Evolutionary conservation across 2,113 vertebrate genomes (phyloP).

Genomic region (Conger conger): DNA sequence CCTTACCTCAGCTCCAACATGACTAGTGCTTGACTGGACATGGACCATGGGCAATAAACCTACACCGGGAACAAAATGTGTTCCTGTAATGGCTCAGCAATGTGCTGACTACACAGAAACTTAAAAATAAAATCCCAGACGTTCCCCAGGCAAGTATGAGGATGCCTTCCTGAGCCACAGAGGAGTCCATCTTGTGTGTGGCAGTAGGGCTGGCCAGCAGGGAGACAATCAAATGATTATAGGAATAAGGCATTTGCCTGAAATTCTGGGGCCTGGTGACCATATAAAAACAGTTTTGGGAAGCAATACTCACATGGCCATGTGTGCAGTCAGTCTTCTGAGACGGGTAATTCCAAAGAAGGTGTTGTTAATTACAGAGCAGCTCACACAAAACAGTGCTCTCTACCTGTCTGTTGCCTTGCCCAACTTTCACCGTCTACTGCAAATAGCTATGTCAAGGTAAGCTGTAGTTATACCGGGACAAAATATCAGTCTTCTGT

Average conservation of each 20-base stretch:
- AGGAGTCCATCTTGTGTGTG: not conserved
- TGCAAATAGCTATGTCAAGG: not conserved
- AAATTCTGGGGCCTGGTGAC: not conserved
- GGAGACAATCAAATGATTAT: not conserved
- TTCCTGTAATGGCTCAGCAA: not conserved
- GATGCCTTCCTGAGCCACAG: not conserved
- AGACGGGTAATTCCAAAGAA: not conserved
- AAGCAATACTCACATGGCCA: not conserved
- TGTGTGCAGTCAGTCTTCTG: not conserved
- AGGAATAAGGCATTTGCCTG: not conserved
- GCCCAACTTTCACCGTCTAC: not conserved
- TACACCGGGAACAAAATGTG: not conserved
- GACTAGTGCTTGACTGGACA: not conserved
- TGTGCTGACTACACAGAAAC: not conserved
- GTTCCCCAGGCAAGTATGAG: not conserved
- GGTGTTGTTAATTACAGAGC: slow-evolving; percentile 2
- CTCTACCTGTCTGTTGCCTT: not conserved
- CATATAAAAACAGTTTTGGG: not conserved
- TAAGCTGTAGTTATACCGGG: not conserved
- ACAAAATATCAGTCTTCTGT: not conserved
- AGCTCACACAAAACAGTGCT: slow-evolving; percentile 2
- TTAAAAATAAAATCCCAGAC: not conserved
- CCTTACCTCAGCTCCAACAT: not conserved
- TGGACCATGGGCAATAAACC: not conserved
- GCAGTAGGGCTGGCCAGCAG: not conserved